Evolutionary conservation across 2,113 vertebrate species (phyloP), one percentile per base, ranked within the genome.

Genomic region (Actinemys pallida): DNA sequence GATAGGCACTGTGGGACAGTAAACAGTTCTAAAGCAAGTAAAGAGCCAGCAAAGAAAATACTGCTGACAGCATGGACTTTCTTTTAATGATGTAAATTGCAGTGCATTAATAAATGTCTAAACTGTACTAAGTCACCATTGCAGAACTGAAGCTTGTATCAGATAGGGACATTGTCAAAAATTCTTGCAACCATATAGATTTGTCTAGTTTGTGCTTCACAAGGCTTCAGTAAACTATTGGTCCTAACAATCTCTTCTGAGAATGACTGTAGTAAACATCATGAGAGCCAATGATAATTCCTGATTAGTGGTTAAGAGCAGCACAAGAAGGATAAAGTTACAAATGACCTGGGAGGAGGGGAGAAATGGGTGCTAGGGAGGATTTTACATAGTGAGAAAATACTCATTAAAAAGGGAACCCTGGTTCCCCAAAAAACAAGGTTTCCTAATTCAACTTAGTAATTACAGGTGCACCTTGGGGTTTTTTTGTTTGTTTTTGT

Each of bases 11-110:
- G 5, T 84, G 94, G 91, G 93, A 97, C 59, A 83, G 89, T 52
- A 95, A 95, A 87, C 29, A 83, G 56, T 95, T 96, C 92, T 94
- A 96, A 96, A 96, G 82, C 65, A 96, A 95, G 94, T 47, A 89
- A 89, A 89, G 89, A 90, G 72, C 88, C 20, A 24, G 89, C 90
- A 90, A 82, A 62, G 39, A 89, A 92, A 93, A 91, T 82, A 94
- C 35, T 88, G 84, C 90, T 95, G 95, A 84, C 53, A 1, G 1
- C 0, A 0, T 84, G 35, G 81, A 89, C 76, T 96, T 94, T 84
- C 35, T 87, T 76, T 93, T 56, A 88, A 45, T 52, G 54, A 9
- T 91, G 39, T 79, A 13, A 24, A 6, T 49, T 87, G n/a, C 90
- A 94, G 78, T 81, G 53, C n/a, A 47, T 89, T 17, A 93, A 91